Conservation (phyloP, 2,888 invertebrate species). For the Dasypogon diadema region DNA sequence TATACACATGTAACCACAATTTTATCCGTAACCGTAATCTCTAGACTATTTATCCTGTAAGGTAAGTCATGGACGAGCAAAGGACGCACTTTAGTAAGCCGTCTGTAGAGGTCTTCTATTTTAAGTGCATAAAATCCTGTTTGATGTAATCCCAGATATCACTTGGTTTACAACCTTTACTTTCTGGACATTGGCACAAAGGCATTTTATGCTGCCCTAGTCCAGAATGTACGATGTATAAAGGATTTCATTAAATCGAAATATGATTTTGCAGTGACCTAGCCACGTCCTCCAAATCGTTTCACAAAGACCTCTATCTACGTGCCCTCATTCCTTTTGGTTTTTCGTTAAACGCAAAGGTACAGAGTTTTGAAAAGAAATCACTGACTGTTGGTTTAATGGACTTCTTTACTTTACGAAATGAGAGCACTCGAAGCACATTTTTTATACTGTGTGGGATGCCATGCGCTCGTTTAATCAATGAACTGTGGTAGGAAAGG, state of each 20-base stretch:
- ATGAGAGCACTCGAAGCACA: constrained; percentile 1
- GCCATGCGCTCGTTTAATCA: background rate
- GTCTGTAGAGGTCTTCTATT: too few relatives aligned
- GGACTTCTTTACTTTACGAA: background rate
- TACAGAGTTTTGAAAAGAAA: background rate
- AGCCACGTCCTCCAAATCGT: background rate
- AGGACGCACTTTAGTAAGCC: too few relatives aligned
- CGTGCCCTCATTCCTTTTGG: background rate
- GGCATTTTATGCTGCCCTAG: too few relatives aligned
- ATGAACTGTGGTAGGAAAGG: background rate
- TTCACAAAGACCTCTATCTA: background rate
- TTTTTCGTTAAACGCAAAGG: constrained; percentile 3
- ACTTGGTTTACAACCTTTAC: too few relatives aligned
- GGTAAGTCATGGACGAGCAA: too few relatives aligned
- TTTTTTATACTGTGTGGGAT: background rate
- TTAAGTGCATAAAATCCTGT: too few relatives aligned
- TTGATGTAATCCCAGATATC: too few relatives aligned
- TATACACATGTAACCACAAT: too few relatives aligned
- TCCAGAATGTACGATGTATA: background rate
- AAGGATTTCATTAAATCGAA: background rate
- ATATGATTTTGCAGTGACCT: background rate
- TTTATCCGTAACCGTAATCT: too few relatives aligned
- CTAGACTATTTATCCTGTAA: too few relatives aligned
- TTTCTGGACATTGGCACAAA: too few relatives aligned
- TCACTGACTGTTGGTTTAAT: background rate